Evolutionary conservation across 2,113 vertebrate species (phyloP).

Genomic region (Ptychochromis oligacanthus): DNA sequence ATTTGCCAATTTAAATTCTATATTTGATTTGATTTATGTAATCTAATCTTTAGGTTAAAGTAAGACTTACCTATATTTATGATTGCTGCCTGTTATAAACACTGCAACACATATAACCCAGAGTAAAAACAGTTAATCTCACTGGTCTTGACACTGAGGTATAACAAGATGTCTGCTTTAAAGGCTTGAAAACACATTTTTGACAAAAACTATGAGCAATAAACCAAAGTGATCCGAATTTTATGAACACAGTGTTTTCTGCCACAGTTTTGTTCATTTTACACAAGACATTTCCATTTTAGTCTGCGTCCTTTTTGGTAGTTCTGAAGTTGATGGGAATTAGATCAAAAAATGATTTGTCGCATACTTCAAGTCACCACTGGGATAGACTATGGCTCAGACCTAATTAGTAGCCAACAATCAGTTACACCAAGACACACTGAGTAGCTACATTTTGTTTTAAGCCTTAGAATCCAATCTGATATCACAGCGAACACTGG

Average conservation of each 20-base stretch:
- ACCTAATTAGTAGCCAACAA: neutral
- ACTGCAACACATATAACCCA: no score
- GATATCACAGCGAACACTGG: neutral
- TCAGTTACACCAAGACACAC: neutral
- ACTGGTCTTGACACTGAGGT: neutral
- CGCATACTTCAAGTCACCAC: neutral
- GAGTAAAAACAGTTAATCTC: neutral
- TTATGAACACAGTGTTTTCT: neutral
- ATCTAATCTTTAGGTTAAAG: neutral
- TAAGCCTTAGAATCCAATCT: neutral
- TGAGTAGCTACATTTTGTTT: neutral
- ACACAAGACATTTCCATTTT: neutral
- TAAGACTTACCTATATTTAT: neutral
- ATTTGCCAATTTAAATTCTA: neutral
- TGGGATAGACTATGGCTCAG: neutral
- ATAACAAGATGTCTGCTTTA: neutral
- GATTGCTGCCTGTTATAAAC: no score
- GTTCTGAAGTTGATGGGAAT: neutral
- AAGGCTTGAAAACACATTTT: neutral
- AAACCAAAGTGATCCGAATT: neutral
- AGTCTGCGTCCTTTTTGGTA: neutral
- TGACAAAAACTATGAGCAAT: neutral
- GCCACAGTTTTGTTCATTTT: neutral
- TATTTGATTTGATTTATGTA: neutral
- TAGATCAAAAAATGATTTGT: neutral